Percentiles rank a stretch among this genome's conserved stretches.
Conservation (phyloP, 2,113 vertebrate genomes). For the Ailuropoda melanoleuca region DNA sequence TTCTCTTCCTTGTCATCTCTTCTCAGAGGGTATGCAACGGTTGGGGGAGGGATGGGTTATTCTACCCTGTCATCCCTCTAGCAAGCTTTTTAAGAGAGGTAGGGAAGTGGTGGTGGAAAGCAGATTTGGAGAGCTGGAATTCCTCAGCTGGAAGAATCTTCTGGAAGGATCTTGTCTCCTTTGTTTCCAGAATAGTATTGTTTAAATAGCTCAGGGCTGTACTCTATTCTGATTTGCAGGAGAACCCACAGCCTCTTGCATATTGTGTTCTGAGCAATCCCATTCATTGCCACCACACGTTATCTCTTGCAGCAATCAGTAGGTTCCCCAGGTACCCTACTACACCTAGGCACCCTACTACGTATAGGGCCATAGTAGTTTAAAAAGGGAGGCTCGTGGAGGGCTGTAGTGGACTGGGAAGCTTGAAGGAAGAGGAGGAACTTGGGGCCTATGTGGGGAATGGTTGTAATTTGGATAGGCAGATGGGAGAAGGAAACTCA, state of each 20-base stretch:
- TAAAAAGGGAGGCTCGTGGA: neutral
- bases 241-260: neutral
- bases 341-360: neutral
- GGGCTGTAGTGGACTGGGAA: neutral
- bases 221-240: neutral
- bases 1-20: neutral
- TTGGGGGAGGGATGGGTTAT: neutral
- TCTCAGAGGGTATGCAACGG: neutral
- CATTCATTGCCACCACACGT: neutral
- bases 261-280: neutral
- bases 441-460: neutral
- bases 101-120: conserved; percentile 4
- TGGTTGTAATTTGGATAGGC: neutral
- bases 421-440: conserved; percentile 2
- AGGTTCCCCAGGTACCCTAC: neutral
- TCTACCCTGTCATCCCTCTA: neutral
- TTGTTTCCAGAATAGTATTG: conserved; percentile 9
- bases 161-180: neutral
- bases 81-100: neutral
- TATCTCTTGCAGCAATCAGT: neutral
- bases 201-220: neutral
- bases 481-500: neutral
- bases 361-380: neutral
- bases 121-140: neutral
- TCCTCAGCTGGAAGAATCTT: conserved; percentile 17